These are phyloP conservation scores for Ictidomys tridecemlineatus DNA, from an alignment of 2,113 vertebrate species.

Conservation along the genomic window DNA sequence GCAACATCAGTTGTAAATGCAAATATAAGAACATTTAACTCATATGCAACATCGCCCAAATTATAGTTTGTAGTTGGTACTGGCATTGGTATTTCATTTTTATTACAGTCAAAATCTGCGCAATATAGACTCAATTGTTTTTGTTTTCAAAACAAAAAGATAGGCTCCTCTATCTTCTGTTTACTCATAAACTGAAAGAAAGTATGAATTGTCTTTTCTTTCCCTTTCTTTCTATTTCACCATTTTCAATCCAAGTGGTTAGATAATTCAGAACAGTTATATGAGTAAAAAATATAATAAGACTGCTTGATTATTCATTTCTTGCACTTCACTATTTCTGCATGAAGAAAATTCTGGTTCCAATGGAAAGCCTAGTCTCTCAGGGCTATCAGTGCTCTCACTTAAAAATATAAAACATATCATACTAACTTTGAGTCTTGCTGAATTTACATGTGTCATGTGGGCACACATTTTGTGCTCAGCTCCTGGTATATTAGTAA, in stretches of 20 bases:
- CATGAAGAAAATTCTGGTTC: background rate
- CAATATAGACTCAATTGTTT: background rate
- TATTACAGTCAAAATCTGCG: background rate
- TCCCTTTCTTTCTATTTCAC: background rate
- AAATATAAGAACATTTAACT: background rate
- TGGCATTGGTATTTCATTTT: background rate
- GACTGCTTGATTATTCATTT: background rate
- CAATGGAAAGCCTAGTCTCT: background rate
- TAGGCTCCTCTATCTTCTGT: background rate
- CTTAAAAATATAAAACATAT: background rate
- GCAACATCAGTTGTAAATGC: background rate
- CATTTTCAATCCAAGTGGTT: background rate
- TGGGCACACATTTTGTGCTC: background rate
- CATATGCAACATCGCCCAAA: background rate
- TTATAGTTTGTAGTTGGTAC: background rate
- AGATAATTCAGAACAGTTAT: background rate
- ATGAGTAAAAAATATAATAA: background rate
- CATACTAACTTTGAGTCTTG: background rate
- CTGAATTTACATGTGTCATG: background rate
- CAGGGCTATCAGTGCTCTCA: background rate
- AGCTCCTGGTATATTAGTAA: background rate
- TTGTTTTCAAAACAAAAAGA: background rate
- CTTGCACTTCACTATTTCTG: background rate
- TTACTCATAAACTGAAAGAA: background rate
- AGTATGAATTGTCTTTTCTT: background rate